Percentiles rank a stretch among this genome's conserved stretches.
Conservation (phyloP, 2,797 vertebrate species). For the Pangasius mekongensis region DNA sequence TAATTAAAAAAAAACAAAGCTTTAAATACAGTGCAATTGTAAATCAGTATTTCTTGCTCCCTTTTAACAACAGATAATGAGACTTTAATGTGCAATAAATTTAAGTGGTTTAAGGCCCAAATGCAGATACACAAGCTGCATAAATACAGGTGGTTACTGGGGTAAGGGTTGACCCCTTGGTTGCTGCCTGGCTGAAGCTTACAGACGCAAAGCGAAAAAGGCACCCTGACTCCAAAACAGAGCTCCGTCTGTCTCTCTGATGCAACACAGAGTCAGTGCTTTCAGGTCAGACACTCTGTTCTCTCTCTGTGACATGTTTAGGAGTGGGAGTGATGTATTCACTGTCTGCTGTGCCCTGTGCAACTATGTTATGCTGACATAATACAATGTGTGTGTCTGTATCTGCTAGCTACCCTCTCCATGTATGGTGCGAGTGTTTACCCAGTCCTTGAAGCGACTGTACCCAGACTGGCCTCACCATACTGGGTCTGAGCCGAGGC, state of each 20-base stretch:
- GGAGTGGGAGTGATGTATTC: conserved; percentile 66
- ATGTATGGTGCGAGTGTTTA: conserved; percentile 52
- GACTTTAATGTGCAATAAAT: conserved; percentile 16
- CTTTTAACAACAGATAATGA: conserved; percentile 20
- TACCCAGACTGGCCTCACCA: conserved; percentile 50
- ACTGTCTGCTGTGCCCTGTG: conserved; percentile 52
- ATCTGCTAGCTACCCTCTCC: conserved; percentile 42
- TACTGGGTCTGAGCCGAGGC: conserved; percentile 31
- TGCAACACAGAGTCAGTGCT: conserved; percentile 36
- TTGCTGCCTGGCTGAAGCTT: conserved; percentile 12
- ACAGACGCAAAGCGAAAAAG: conserved; percentile 31
- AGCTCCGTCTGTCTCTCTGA: conserved; percentile 28
- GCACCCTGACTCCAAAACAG: conserved; percentile 28
- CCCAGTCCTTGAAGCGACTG: conserved; percentile 40
- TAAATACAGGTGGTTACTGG: conserved; percentile 6
- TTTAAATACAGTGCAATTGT: conserved; percentile 52
- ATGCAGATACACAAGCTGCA: conserved; percentile 21
- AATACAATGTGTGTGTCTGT: conserved; percentile 16
- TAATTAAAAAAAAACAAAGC: conserved; percentile 14
- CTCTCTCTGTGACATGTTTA: conserved; percentile 66
- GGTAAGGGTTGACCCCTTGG: background rate
- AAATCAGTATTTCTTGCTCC: conserved; percentile 31
- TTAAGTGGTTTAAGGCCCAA: conserved; percentile 37
- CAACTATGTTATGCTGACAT: conserved; percentile 46
- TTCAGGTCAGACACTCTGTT: conserved; percentile 50